These are phyloP conservation scores for Porites rus DNA, from an alignment of 92 coral and sea anemone genomes.

Conservation along the genomic window DNA sequence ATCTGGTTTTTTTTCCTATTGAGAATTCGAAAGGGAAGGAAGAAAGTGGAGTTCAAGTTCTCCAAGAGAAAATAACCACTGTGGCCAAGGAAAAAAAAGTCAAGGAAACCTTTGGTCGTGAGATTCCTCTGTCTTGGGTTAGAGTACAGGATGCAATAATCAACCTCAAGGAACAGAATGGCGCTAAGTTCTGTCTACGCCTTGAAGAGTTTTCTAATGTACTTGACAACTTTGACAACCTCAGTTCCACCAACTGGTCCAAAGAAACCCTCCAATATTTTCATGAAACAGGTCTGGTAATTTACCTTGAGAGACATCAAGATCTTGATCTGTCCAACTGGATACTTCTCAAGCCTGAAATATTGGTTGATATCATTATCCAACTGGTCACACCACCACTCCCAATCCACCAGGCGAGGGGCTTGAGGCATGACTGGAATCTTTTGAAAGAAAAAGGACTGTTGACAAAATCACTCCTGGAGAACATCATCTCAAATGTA, in stretches of 20 bases:
- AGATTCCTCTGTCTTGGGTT: conserved; percentile 61
- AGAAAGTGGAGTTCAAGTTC: conserved; percentile 44
- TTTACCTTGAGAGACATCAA: conserved; percentile 43
- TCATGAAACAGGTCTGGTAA: conserved; percentile 57
- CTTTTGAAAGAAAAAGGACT: conserved; percentile 32
- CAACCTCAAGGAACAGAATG: not conserved
- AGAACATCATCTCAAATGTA: conserved; percentile 40
- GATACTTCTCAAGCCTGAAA: conserved; percentile 60
- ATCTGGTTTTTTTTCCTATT: conserved; percentile 53
- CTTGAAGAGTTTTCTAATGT: conserved; percentile 41
- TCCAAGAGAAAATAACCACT: conserved; percentile 24
- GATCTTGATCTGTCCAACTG: conserved; percentile 23
- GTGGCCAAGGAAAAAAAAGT: conserved; percentile 17
- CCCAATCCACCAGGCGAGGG: conserved; percentile 11
- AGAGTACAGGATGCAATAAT: conserved; percentile 63
- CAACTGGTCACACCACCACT: conserved; percentile 22
- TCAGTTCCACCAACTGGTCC: conserved; percentile 35
- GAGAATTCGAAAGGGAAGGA: conserved; percentile 43
- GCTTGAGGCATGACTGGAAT: conserved; percentile 52
- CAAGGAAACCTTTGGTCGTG: not conserved
- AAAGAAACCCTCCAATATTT: conserved; percentile 49
- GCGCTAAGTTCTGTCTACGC: conserved; percentile 34
- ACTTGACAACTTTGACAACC: conserved; percentile 20
- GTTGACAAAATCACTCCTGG: conserved; percentile 46
- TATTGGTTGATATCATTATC: conserved; percentile 50